phyloP scores from a whole-genome alignment of 2,797 vertebrate genomes.

The Apodemus agrarius region DNA sequence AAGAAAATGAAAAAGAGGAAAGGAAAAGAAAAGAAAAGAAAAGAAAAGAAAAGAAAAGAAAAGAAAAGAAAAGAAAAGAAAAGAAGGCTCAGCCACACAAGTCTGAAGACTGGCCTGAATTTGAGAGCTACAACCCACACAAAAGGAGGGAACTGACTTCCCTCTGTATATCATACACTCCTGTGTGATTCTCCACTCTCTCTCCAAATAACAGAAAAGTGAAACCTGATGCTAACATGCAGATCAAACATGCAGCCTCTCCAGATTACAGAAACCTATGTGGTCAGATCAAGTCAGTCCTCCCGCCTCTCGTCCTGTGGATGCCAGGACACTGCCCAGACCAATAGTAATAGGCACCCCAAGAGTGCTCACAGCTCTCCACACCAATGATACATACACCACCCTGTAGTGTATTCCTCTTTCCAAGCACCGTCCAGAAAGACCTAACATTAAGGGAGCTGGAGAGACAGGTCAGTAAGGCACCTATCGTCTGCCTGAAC shows the following conservation, averaged over 20 bases:
- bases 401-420: rapidly evolving
- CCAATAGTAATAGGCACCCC: too few relatives aligned
- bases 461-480: not conserved
- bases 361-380: not conserved
- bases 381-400: rapidly evolving
- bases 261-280: not conserved
- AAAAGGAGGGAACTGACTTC: not conserved
- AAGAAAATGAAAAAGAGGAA: too few relatives aligned
- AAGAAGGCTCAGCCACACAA: not conserved
- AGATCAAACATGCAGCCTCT: rapidly evolving
- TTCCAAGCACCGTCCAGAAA: too few relatives aligned
- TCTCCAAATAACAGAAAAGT: not conserved
- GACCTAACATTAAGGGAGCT: not conserved
- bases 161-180: not conserved
- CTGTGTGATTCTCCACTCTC: not conserved
- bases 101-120: not conserved
- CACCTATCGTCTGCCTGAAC: not conserved
- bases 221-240: rapidly evolving
- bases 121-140: not conserved
- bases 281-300: rapidly evolving
- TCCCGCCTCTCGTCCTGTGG: not conserved
- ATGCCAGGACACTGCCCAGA: not conserved
- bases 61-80: not conserved
- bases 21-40: not conserved
- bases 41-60: not conserved